Conservation (phyloP, 2,113 vertebrate species). For the Prochilodus magdalenae region DNA sequence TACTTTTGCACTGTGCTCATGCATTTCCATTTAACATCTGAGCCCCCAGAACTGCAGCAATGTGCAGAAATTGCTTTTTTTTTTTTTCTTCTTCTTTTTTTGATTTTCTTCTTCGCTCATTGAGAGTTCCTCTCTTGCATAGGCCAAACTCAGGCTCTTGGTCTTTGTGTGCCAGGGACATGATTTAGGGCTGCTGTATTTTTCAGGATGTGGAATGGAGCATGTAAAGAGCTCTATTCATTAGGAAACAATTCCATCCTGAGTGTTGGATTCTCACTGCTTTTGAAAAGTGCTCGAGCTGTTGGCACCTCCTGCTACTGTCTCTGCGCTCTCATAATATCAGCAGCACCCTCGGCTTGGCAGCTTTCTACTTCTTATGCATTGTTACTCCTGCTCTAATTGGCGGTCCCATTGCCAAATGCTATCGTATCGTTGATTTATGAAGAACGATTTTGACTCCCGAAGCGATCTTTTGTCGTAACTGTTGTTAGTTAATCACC, state of each 20-base stretch:
- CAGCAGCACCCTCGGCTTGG: slow-evolving; percentile 46
- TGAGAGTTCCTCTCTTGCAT: slow-evolving; percentile 16
- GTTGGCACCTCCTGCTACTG: slow-evolving; percentile 49
- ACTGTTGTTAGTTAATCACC: slow-evolving; percentile 54
- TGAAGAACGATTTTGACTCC: slow-evolving; percentile 50
- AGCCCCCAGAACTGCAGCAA: slow-evolving; percentile 6
- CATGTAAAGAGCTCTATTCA: slow-evolving; percentile 45
- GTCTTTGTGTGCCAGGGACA: slow-evolving; percentile 10
- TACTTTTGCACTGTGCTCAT: slow-evolving; percentile 11
- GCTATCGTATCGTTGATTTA: slow-evolving; percentile 51
- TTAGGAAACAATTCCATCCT: slow-evolving; percentile 47
- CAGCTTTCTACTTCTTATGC: slow-evolving; percentile 48
- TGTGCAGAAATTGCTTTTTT: slow-evolving; percentile 14
- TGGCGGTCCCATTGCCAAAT: slow-evolving; percentile 52
- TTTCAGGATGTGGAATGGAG: slow-evolving; percentile 47
- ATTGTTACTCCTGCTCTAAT: slow-evolving; percentile 56
- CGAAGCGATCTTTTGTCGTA: slow-evolving; percentile 43
- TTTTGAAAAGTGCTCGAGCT: slow-evolving; percentile 46
- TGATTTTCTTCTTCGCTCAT: not conserved
- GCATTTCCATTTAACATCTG: slow-evolving; percentile 11
- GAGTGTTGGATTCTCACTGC: slow-evolving; percentile 31
- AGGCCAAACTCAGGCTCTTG: slow-evolving; percentile 5
- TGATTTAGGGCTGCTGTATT: slow-evolving; percentile 32
- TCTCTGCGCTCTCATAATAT: slow-evolving; percentile 54
- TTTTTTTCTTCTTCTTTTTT: not conserved